Evolutionary conservation across 35 echinoderm and acorn worm species (phyloP).

Genomic region (Lytechinus pictus): DNA sequence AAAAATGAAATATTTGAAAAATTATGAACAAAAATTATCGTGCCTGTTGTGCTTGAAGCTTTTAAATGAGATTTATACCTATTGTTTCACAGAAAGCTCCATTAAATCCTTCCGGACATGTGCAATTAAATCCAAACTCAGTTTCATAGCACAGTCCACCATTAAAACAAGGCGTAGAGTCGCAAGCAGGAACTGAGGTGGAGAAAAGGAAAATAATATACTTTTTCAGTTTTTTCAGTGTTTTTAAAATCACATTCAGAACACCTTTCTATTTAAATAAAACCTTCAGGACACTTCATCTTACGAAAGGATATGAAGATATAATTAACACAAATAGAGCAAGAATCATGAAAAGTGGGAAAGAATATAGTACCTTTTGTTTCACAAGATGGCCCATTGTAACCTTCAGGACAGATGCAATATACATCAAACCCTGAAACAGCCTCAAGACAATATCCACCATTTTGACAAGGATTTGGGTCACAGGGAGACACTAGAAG

Average conservation of each 20-base stretch:
- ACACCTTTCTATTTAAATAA: too few relatives aligned
- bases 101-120: constrained; percentile 30
- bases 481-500: background rate
- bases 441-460: constrained; percentile 61
- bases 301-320: too few relatives aligned
- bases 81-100: constrained; percentile 58
- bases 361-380: constrained; percentile 3
- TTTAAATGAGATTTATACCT: background rate
- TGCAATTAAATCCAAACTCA: constrained; percentile 22
- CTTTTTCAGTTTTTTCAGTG: too few relatives aligned
- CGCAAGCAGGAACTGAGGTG: background rate
- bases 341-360: background rate
- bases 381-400: constrained; percentile 46
- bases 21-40: too few relatives aligned
- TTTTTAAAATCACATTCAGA: too few relatives aligned
- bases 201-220: too few relatives aligned
- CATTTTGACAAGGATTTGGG: constrained; percentile 30
- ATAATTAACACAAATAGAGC: background rate
- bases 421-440: background rate
- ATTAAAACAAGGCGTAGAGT: background rate
- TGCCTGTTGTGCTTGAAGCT: too few relatives aligned
- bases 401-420: constrained; percentile 54
- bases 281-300: too few relatives aligned
- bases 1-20: too few relatives aligned
- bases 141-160: constrained; percentile 21